Base-by-base conservation (phyloP, 2,113 vertebrate genomes). In the Accipiter cooperii region DNA sequence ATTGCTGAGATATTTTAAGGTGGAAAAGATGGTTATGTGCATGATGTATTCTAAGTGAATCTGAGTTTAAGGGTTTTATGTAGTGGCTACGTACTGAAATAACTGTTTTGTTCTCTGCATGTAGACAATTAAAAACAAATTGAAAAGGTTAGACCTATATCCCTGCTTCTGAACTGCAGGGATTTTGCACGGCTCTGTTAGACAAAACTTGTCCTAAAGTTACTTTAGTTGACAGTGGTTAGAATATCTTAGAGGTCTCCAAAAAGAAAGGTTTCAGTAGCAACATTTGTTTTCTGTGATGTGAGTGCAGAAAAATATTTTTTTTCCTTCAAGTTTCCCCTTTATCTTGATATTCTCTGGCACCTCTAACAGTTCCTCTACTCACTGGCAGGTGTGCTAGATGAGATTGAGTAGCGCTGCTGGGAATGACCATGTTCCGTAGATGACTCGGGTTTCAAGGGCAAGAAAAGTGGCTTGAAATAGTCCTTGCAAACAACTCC, bases 291-390 rank as follows among this genome's bases (percentile, higher is more conserved):
- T 76, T 81, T 74, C 94, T 90, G 18, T 71, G 34, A 58, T 0
- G 0, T 80, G 75, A 71, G 13, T 8, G 5, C 28, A 36, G 42
- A 78, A 68, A n/a, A 69, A 40, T 4, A 2, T 10, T 1, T 16
- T 31, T 63, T 52, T 60, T 61, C 68, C 61, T 70, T 24, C 10
- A 46, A 17, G 3, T 33, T 83, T 87, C 29, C 13, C 31, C 31
- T 86, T 83, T 85, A 28, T 87, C 63, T 80, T 86, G 25, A 19
- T 75, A 28, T 17, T 80, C n/a, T 60, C n/a, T 61, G 47, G 9
- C 31, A 82, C 3, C 42, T 92, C 36, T 92, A 60, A 69, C 65
- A 60, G 36, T 40, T 87, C 7, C 34, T 95, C 8, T 89, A 13
- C 36, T 57, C 40, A 25, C 18, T 87, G 84, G 13, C 65, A 80